Percentiles rank a stretch among this genome's conserved stretches.
These are phyloP conservation scores for Sinella curviseta DNA, from an alignment of 1,140 invertebrate genomes.

Conservation along the genomic window DNA sequence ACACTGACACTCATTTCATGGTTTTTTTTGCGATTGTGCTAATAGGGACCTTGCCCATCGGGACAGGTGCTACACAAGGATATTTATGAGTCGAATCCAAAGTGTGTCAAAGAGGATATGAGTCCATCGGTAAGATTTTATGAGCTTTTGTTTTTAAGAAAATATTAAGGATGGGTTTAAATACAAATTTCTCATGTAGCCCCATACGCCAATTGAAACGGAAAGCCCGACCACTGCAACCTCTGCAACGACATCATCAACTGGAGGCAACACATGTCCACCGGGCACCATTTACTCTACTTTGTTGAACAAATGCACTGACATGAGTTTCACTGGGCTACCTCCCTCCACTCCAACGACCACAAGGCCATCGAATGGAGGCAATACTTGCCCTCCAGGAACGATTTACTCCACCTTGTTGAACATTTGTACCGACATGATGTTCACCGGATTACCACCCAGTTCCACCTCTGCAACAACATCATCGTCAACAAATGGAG, in stretches of 20 bases:
- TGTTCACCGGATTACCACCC: neutral
- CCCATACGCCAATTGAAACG: neutral
- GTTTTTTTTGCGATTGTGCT: neutral
- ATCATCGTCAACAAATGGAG: no score
- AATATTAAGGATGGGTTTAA: neutral
- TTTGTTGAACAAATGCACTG: constrained; percentile 15
- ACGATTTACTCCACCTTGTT: neutral
- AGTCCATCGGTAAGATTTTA: neutral
- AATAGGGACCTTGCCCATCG: constrained; percentile 4
- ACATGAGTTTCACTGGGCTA: constrained; percentile 1
- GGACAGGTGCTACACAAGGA: neutral
- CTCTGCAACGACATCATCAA: neutral
- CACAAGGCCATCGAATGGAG: neutral
- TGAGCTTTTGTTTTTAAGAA: neutral
- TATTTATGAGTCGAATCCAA: neutral
- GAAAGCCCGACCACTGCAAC: neutral
- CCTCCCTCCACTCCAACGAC: neutral
- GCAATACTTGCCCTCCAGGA: neutral
- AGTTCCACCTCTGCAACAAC: neutral
- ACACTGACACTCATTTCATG: neutral
- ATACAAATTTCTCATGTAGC: neutral
- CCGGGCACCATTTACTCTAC: neutral
- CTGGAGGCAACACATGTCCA: neutral
- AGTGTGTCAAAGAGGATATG: constrained; percentile 1
- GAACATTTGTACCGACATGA: constrained; percentile 1